Evolutionary conservation across 2,113 vertebrate genomes (phyloP).

Genomic region (Bufo bufo): DNA sequence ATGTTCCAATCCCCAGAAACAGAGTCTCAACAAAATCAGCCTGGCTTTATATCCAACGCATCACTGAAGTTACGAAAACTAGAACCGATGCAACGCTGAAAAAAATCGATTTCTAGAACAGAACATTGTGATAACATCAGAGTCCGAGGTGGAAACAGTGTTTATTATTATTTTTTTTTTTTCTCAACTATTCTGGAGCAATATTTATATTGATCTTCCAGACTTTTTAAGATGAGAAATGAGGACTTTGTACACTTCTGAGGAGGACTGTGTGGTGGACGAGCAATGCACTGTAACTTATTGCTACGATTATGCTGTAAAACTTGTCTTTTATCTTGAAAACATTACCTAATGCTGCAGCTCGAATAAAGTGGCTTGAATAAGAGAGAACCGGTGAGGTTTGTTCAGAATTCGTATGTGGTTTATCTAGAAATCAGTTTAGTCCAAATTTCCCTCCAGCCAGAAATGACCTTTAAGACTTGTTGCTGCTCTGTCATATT

Average conservation of each 20-base stretch:
- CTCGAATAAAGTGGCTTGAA: slow-evolving; percentile 36
- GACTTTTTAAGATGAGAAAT: slow-evolving; percentile 71
- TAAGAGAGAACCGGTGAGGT: background rate
- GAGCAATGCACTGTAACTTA: slow-evolving; percentile 70
- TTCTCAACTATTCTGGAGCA: slow-evolving; percentile 69
- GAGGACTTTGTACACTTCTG: slow-evolving; percentile 74
- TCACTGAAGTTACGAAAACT: slow-evolving; percentile 91
- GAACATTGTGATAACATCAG: slow-evolving; percentile 76
- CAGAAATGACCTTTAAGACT: background rate
- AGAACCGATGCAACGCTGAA: slow-evolving; percentile 85
- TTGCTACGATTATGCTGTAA: slow-evolving; percentile 77
- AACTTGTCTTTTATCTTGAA: slow-evolving; percentile 73
- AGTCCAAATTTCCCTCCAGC: background rate
- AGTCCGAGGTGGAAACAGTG: slow-evolving; percentile 72
- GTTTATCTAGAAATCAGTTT: background rate
- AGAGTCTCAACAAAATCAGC: slow-evolving; percentile 79
- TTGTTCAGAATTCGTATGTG: background rate
- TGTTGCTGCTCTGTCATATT: background rate
- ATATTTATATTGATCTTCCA: slow-evolving; percentile 81
- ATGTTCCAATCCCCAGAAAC: slow-evolving; percentile 85
- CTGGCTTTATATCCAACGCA: slow-evolving; percentile 83
- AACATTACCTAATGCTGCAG: slow-evolving; percentile 69
- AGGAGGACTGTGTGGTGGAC: slow-evolving; percentile 64
- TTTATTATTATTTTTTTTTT: slow-evolving; percentile 62
- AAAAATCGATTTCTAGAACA: slow-evolving; percentile 65